Base-by-base conservation (phyloP, 2,797 vertebrate genomes). In the Chrysocyon brachyurus region DNA sequence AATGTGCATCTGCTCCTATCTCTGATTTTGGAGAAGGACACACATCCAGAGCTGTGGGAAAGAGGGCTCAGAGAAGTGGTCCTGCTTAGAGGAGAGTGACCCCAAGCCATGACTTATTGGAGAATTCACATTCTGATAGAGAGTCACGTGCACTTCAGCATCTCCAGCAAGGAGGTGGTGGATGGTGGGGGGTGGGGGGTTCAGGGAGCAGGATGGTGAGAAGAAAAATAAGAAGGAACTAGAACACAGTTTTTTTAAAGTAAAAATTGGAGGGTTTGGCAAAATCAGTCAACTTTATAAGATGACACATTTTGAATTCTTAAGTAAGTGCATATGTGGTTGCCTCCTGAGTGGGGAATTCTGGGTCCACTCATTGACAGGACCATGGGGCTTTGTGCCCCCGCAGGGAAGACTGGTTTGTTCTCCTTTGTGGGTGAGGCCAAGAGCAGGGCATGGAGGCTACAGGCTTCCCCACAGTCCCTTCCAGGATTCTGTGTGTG, bases 151-250 rank as follows among this genome's bases (percentile, higher is more conserved):
- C 2, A 79, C 24, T 33, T 91, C 40, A 87, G 75, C n/a, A 46
- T 52, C 40, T 22, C 56, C 4, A n/a, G 10, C 31, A 56, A 52
- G 75, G 75, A 56, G 52, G 17, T n/a, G 52, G 28, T 22, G 0
- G 36, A 26, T 8, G 15, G 7, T 46, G 40, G 40, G 40, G 40
- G 46, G n/a, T 21, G 22, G 57, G 9, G 31, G 36, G 10, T 46
- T 8, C 7, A 6, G 21, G 21, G 46, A 12, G 12, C 81, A 0
- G 14, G 24, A 54, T 57, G 2, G 14, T 93, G 46, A 83, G 26
- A 22, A 95, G 56, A 94, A 84, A 87, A 77, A 36, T 52, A 40
- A 82, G 68, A 89, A 96, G n/a, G 6, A 73, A n/a, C 17, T 85
- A 61, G 22, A 79, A 95, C 75, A 64, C 40, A 90, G 68, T 31